phyloP scores from a whole-genome alignment of 2,797 vertebrate species.

The Pelobates cultripes region DNA sequence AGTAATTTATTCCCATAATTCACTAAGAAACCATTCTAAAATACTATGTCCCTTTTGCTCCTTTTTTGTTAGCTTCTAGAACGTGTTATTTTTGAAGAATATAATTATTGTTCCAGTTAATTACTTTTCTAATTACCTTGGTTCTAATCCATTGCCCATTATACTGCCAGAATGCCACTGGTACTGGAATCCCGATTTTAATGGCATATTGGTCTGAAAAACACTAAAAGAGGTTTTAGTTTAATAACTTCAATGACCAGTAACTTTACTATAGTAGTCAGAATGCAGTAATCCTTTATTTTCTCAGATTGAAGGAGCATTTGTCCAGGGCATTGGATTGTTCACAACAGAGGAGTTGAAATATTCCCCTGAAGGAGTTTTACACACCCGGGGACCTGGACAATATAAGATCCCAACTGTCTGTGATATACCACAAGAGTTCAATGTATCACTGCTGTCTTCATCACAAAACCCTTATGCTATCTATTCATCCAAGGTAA shows the following conservation, averaged over 20 bases:
- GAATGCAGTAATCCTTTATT: background rate
- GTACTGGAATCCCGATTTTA: too few relatives aligned
- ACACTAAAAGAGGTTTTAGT: too few relatives aligned
- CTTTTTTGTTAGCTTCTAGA: too few relatives aligned
- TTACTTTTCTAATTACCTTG: too few relatives aligned
- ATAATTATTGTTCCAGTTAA: too few relatives aligned
- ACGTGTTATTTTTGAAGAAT: too few relatives aligned
- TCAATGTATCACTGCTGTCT: conserved; percentile 80
- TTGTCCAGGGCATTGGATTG: conserved; percentile 84
- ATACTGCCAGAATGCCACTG: too few relatives aligned
- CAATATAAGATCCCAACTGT: conserved; percentile 86
- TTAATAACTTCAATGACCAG: background rate
- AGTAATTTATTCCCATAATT: too few relatives aligned
- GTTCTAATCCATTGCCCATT: too few relatives aligned
- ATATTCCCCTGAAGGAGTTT: conserved; percentile 78
- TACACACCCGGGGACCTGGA: conserved; percentile 79
- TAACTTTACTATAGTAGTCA: background rate
- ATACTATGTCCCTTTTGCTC: too few relatives aligned
- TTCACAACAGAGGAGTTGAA: conserved; percentile 85
- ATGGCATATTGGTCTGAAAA: too few relatives aligned
- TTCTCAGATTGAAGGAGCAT: conserved; percentile 82
- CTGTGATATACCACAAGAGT: conserved; percentile 80
- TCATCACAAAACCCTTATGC: conserved; percentile 76
- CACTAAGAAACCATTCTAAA: too few relatives aligned
- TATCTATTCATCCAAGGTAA: conserved; percentile 90